Base-by-base conservation (phyloP, 2,113 vertebrate species). In the Centropus unirufus region DNA sequence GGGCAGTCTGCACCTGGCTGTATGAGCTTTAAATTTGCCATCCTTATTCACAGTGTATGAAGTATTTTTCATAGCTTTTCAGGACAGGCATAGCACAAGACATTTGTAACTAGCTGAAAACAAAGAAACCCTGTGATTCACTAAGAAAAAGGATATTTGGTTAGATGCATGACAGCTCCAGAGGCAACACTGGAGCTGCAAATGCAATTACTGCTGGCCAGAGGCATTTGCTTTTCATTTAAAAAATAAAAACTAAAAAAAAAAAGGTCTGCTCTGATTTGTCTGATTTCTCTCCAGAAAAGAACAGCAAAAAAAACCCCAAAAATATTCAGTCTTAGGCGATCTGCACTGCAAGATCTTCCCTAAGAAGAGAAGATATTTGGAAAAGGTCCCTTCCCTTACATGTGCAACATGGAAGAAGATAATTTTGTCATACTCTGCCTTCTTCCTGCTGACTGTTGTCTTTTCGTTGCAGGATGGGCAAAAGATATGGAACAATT, bases 91-190 rank as follows among this genome's bases (percentile, higher is more conserved):
- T 94, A 95, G 90, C 90, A 93, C 57, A 83, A 93, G 94, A 94
- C 93, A 92, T 94, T 95, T 94, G 79, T 95, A 96, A 96, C 87
- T 90, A 86, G 78, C 63, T 78, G 90, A 96, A 97, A 95, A 97
- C 95, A 97, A 97, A 97, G 96, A 91, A 91, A 96, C 62, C 44
- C 64, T 96, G 90, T 96, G 93, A 93, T 93, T 95, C 92, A 88
- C 90, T 59, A 74, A 70, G 83, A 70, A 81, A 90, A 93, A 83
- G 72, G 77, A 57, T 89, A 95, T 89, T 93, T 91, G 90, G 64
- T 80, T 94, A 80, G 79, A 93, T 94, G 84, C 80, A 90, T 96
- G 95, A 94, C 93, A 92, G 87, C 92, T 46, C 90, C 79, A 95
- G 82, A 83, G 72, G 91, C 80, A 95, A 82, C 88, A 90, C 87